These are phyloP conservation scores for Heliconius himera DNA, from an alignment of 1,140 invertebrate genomes.

Conservation along the genomic window DNA sequence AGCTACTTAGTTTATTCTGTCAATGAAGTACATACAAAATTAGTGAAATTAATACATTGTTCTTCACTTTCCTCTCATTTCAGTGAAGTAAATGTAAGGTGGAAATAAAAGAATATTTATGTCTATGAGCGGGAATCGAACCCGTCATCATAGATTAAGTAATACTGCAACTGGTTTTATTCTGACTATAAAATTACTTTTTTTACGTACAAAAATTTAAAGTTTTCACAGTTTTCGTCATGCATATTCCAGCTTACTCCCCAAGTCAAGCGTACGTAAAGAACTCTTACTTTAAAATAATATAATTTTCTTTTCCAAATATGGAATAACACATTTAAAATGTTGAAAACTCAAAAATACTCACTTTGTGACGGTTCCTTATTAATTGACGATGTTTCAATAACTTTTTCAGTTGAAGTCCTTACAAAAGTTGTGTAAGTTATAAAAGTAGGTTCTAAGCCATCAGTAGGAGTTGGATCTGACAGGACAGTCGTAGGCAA, in stretches of 20 bases:
- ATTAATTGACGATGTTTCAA: slow-evolving; percentile 65
- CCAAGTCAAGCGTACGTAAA: no score
- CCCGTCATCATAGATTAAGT: not conserved
- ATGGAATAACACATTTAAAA: not conserved
- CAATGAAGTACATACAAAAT: no score
- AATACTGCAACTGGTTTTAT: no score
- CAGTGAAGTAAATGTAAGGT: no score
- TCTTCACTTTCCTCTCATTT: no score
- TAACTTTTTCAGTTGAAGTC: slow-evolving; percentile 32
- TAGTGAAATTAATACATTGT: no score
- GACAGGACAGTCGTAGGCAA: slow-evolving; percentile 53
- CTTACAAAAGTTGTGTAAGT: slow-evolving; percentile 40
- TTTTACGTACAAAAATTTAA: no score
- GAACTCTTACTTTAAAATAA: no score
- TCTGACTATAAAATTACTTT: no score
- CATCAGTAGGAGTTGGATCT: slow-evolving; percentile 70
- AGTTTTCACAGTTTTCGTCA: no score
- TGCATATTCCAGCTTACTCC: no score
- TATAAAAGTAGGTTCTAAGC: slow-evolving; percentile 46
- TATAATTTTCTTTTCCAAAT: not conserved
- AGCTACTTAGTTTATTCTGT: not conserved
- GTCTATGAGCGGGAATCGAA: not conserved
- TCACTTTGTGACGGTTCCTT: slow-evolving; percentile 66
- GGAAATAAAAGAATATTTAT: not conserved
- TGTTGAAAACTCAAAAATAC: slow-evolving; percentile 28